Evolutionary conservation across 2,888 invertebrate species (phyloP).

Genomic region (Eupithecia vulgata): DNA sequence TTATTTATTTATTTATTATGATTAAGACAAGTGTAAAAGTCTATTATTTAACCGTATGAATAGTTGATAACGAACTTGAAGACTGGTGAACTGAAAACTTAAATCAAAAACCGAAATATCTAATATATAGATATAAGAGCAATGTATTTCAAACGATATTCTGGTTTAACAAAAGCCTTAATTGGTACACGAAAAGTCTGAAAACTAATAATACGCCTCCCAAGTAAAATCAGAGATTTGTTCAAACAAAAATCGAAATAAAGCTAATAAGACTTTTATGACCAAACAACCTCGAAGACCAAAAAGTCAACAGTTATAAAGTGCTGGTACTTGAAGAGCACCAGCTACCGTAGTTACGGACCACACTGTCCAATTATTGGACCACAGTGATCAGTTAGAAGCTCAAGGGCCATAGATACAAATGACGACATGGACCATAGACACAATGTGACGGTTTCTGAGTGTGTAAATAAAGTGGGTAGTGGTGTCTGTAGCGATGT

Average conservation of each 20-base stretch:
- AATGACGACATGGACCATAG: conserved; percentile 13
- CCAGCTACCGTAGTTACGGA: conserved; percentile 58
- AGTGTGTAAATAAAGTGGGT: conserved; percentile 70
- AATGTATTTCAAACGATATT: not conserved
- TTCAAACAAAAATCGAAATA: conserved; percentile 12
- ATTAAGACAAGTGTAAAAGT: not conserved
- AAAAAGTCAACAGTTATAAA: conserved; percentile 35
- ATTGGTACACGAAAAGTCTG: not conserved
- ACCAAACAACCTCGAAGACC: conserved; percentile 20
- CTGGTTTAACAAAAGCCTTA: not conserved
- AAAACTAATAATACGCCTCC: not conserved
- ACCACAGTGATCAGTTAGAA: conserved; percentile 8
- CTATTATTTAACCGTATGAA: not conserved
- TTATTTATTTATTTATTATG: too few species aligned
- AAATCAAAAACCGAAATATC: too few species aligned
- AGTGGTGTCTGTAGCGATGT: conserved; percentile 66
- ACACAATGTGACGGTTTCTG: conserved; percentile 65
- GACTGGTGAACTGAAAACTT: not conserved
- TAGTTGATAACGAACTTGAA: not conserved
- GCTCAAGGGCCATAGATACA: conserved; percentile 11
- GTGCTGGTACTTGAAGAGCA: conserved; percentile 34
- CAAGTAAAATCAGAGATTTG: not conserved
- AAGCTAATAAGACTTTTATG: conserved; percentile 25
- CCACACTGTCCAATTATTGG: conserved; percentile 53
- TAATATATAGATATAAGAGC: too few species aligned